Base-by-base conservation (phyloP, 2,888 invertebrate species). In the Polylopha cassiicola region DNA sequence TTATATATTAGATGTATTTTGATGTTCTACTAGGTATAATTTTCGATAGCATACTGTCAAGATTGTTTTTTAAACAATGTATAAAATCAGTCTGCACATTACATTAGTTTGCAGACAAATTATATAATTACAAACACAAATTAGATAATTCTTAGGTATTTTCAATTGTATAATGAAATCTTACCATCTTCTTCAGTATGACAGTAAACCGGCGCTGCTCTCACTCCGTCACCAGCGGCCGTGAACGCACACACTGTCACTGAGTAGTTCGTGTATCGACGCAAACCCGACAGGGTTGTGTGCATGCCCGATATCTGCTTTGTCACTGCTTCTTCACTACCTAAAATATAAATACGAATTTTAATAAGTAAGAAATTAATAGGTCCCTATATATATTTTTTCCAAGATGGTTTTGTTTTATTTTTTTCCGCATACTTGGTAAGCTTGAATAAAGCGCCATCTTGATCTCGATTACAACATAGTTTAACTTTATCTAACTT, bases 261-360 rank as follows among this genome's bases (percentile, higher is more conserved):
- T 18, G 95, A 95, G 73, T 97, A 97, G 84, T 97, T 97, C 16
- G 96, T 95, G 76, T 91, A 95, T 58, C 95, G 92, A 60, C 91
- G 89, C 38, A 97, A 82, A 28, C 92, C 92, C 39, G 91, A 91
- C 46, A 95, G 85, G 1, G 90, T 90, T 17, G 92, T 91, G 45
- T 91, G 89, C 20, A 91, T 65, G 2, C 90, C 89, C 2, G 89
- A 88, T 52, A 92, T 91, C 53, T 90, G 90, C 69, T 94, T 95
- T n/a, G 91, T 91, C 53, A 91, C 89, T 53, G 90, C 90, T 43
- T 91, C 91, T 79, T 92, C 91, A 62, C 89, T 90, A 60, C 92
- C 92, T 92, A 57, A 43, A 68, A 26, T 1, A 1, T 9, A 23
- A 20, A 8, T 33, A 26, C 21, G n/a, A 15, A 20, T 8, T 33